These are phyloP conservation scores for Tanaodytes sp. DNA, from an alignment of 2,888 invertebrate species.

Conservation along the genomic window DNA sequence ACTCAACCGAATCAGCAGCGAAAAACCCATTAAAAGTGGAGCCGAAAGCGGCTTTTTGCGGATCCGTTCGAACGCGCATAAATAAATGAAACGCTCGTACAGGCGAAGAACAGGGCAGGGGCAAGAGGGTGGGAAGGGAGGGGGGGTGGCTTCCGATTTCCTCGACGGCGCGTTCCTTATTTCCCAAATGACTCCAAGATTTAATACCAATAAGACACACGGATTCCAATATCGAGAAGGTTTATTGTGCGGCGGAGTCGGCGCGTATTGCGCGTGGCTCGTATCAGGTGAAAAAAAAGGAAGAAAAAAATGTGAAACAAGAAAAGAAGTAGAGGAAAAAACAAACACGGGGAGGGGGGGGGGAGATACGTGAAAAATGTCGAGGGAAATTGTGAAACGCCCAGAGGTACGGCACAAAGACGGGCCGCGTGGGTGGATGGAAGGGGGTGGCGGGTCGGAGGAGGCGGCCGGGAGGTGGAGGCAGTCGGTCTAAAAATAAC, in stretches of 20 bases:
- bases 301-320: too few species aligned
- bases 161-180: slow-evolving; percentile 13
- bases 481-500: slow-evolving; percentile 68
- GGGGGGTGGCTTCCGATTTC: background rate
- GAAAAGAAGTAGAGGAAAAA: too few species aligned
- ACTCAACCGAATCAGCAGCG: too few species aligned
- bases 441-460: slow-evolving; percentile 13
- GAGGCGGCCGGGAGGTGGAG: slow-evolving; percentile 55
- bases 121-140: too few species aligned
- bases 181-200: slow-evolving; percentile 35
- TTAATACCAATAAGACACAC: slow-evolving; percentile 43
- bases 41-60: background rate
- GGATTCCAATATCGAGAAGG: slow-evolving; percentile 37
- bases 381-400: slow-evolving; percentile 46
- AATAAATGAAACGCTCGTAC: background rate
- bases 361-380: slow-evolving; percentile 48
- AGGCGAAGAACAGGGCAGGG: too few species aligned
- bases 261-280: slow-evolving; percentile 53
- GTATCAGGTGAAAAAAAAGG: slow-evolving; percentile 52
- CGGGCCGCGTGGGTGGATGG: slow-evolving; percentile 22
- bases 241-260: slow-evolving; percentile 19
- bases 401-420: slow-evolving; percentile 43
- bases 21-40: background rate
- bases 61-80: background rate
- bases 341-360: too few species aligned